Evolutionary conservation across 2,113 vertebrate species (phyloP), one percentile per base, ranked within the genome.

Genomic region (Scomber colias): DNA sequence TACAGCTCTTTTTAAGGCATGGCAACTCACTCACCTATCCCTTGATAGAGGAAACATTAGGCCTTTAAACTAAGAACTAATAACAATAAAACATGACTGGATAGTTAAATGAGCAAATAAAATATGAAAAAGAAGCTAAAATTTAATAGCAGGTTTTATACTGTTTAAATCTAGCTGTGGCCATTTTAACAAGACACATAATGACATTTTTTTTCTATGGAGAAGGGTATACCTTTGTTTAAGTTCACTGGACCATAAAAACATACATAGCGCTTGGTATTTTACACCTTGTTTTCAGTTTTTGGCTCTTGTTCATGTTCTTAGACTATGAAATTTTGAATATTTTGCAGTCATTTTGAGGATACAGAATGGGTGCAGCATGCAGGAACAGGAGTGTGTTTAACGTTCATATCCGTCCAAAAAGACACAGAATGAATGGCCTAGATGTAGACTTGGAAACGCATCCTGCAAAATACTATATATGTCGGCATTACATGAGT

Each of bases 61-160:
- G 57, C 67, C 71, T 79, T 83, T 85, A 79, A 87, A 83, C 30
- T 50, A 44, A 62, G 65, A 71, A 63, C 71, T 77, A 61, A 81
- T 87, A 81, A 76, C 55, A 71, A 53, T 81, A 83, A 81, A 88
- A 74, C 40, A 69, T 44, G 65, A 81, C 56, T 63, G 75, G 66
- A 82, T 49, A 61, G 62, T 77, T 75, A 72, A 83, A 85, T 1
- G 16, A 71, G 68, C 59, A 71, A 82, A 90, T 89, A 45, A 87
- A 90, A 76, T 50, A 75, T 21, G 40, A 83, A 86, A 27, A 77
- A 77, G 53, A 64, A 81, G 64, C 68, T 80, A 1, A 85, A 77
- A 46, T 63, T 79, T 85, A 64, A 86, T 75, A 67, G 64, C 77
- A 77, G 56, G 17, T 79, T 79, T 86, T 53, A 77, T 59, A 69